These are phyloP conservation scores for Drosophila anceps DNA, from an alignment of 2,888 invertebrate genomes.

Conservation along the genomic window DNA sequence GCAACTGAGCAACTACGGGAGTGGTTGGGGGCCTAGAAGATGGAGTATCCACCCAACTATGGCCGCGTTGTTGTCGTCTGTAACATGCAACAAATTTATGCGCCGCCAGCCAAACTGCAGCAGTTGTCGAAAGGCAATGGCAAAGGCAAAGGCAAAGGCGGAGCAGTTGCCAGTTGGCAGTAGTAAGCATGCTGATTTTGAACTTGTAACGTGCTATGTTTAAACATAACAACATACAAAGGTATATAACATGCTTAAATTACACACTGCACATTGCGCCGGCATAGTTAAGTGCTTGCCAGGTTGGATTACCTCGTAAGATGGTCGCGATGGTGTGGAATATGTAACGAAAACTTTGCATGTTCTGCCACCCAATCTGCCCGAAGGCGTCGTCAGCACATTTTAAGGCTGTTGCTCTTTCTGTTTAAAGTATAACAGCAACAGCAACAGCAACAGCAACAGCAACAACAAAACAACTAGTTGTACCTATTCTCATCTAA, in stretches of 20 bases:
- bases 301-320: constrained; percentile 35
- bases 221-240: constrained; percentile 42
- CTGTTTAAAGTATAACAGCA: neutral
- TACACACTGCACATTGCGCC: constrained; percentile 45
- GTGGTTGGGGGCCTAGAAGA: neutral
- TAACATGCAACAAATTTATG: constrained; percentile 72
- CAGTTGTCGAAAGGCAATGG: constrained; percentile 13
- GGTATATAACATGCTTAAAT: constrained; percentile 58
- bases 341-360: constrained; percentile 55
- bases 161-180: constrained; percentile 18
- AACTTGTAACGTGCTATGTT: constrained; percentile 57
- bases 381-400: constrained; percentile 46
- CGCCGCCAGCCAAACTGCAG: constrained; percentile 51
- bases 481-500: constrained; percentile 12
- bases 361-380: constrained; percentile 47
- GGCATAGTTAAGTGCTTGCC: constrained; percentile 41
- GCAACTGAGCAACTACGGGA: neutral
- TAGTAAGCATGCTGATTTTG: constrained; percentile 58
- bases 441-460: neutral
- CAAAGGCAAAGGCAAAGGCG: constrained; percentile 1
- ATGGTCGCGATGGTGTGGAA: constrained; percentile 39
- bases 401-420: constrained; percentile 57
- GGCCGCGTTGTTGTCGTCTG: constrained; percentile 35
- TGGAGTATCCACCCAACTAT: constrained; percentile 34
- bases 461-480: constrained; percentile 3